Evolutionary conservation across 2,888 invertebrate species (phyloP).

Genomic region (Mimachlamys varia): DNA sequence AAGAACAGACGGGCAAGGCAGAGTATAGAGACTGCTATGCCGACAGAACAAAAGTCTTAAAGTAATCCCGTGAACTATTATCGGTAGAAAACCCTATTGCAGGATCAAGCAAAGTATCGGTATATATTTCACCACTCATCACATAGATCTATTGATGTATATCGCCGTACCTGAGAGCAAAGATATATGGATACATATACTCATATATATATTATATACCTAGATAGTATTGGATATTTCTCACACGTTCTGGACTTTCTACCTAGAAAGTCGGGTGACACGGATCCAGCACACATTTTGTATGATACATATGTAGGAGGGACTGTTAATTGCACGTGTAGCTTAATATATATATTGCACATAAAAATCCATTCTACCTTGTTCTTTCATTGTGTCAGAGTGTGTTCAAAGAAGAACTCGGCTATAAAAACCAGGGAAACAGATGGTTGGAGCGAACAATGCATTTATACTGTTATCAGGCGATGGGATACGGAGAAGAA

Average conservation of each 20-base stretch:
- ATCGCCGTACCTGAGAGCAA: neutral
- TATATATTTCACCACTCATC: too few species aligned
- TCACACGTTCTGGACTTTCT: too few species aligned
- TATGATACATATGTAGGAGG: neutral
- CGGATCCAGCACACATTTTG: neutral
- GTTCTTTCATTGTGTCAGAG: neutral
- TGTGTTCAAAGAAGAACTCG: neutral
- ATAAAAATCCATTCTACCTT: constrained; percentile 13
- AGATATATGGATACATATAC: neutral
- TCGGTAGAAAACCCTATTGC: neutral
- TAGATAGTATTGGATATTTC: neutral
- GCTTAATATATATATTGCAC: neutral
- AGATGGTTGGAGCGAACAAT: neutral
- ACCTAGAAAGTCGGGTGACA: neutral
- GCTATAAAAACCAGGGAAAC: neutral
- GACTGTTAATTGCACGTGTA: neutral
- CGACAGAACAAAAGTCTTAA: neutral
- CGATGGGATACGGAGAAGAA: neutral
- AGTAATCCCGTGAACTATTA: neutral
- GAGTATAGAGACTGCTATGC: neutral
- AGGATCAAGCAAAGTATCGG: neutral
- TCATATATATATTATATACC: neutral
- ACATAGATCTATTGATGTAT: neutral
- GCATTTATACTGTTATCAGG: neutral
- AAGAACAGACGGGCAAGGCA: neutral